Evolutionary conservation across 2,797 vertebrate species (phyloP), one percentile per base, ranked within the genome.

Genomic region (Antennarius maculatus): DNA sequence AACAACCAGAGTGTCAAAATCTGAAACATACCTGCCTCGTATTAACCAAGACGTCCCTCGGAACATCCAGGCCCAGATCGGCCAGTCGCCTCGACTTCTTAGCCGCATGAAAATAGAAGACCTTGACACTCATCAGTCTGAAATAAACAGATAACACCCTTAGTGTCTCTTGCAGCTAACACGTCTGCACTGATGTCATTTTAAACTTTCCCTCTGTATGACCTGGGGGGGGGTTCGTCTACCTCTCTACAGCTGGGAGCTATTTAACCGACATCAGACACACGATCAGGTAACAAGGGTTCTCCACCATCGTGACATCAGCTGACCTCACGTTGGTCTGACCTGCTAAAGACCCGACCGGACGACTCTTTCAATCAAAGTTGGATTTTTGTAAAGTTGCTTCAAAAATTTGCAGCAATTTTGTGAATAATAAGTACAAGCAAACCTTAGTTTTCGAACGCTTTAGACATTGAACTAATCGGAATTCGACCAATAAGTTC

Each of bases 71-170:
- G 39, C 12, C 39, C 12, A 41, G 9, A 12, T 41, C 7, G 10
- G 9, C 12, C 3, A 2, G 10, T 41, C 7, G 13, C 12, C 12
- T 41, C 12, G 6, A 12, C 73, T 13, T 57, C 17, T 52, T 23
- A 41, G 23, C 71, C 74, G 87, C 89, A 84, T 90, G 79, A 86
- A 76, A 84, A 84, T 76, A 61, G 27, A 69, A 16, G 57, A 54
- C 87, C 80, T 75, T 82, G 76, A 54, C 67, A 69, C 41, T 23
- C 78, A 77, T 79, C 81, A 56, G 66, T 50, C 77, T 67, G 84
- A 82, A 89, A 87, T 83, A 90, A 90, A 91, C 80, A 84, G 80
- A 79, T 37, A 4, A 61, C 54, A 18, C 50, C 59, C 47, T 45
- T 69, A 45, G 31, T 64, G 71, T 71, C 78, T 76, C 71, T 53